phyloP scores from a whole-genome alignment of 2,113 vertebrate genomes.

The Plotosus lineatus region DNA sequence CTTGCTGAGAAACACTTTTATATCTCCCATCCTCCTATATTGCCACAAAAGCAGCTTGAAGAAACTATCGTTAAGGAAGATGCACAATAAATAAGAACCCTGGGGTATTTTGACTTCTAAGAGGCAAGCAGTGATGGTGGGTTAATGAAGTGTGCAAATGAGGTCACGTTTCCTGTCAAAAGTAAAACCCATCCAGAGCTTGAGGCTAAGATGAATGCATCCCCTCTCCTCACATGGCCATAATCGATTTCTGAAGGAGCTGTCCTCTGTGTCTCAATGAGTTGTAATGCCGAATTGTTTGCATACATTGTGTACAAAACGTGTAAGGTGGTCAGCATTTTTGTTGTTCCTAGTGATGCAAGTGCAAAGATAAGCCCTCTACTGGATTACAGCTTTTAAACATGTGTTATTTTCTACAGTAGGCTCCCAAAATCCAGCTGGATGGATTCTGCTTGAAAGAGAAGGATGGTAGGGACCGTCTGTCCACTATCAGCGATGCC shows the following conservation, averaged over 20 bases:
- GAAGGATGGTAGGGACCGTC: conserved; percentile 32
- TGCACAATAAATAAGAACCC: conserved; percentile 44
- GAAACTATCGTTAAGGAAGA: conserved; percentile 21
- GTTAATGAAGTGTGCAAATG: conserved; percentile 53
- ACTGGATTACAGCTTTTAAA: conserved; percentile 11
- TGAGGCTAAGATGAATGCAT: conserved; percentile 40
- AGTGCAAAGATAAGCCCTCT: neutral
- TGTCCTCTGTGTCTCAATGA: conserved; percentile 19
- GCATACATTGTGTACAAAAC: neutral
- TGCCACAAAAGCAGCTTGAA: neutral
- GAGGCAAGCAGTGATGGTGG: conserved; percentile 31
- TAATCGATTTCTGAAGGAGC: conserved; percentile 27
- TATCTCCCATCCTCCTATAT: conserved; percentile 19
- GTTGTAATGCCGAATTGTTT: conserved; percentile 7
- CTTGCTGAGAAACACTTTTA: neutral
- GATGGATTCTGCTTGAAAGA: conserved; percentile 20
- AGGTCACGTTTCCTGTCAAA: conserved; percentile 47
- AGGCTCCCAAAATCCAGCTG: conserved; percentile 19
- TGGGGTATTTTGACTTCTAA: conserved; percentile 19
- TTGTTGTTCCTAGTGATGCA: neutral
- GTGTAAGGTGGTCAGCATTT: neutral
- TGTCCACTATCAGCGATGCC: conserved; percentile 39
- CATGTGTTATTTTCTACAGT: conserved; percentile 26
- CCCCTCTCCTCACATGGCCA: conserved; percentile 31
- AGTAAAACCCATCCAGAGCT: conserved; percentile 36